Percentiles rank a stretch among this genome's conserved stretches.
These are phyloP conservation scores for Phoxinus dragarum DNA, from an alignment of 2,797 vertebrate genomes.

Conservation along the genomic window DNA sequence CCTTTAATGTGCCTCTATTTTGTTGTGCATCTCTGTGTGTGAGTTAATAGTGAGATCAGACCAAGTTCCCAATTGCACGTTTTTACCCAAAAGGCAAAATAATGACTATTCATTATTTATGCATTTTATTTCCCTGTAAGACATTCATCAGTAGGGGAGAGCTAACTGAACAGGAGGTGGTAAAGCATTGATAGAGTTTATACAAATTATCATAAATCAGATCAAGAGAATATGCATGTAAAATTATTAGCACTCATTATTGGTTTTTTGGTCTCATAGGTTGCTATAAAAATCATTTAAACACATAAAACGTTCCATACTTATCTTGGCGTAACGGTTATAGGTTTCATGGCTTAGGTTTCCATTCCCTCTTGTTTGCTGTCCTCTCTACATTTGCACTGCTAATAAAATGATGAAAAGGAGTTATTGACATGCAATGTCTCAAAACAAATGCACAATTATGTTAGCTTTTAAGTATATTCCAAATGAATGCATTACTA, in stretches of 20 bases:
- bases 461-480: not conserved
- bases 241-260: constrained; percentile 2
- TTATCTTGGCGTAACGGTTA: not conserved
- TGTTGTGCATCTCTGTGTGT: constrained; percentile 36
- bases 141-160: constrained; percentile 37
- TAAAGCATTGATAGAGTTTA: constrained; percentile 19
- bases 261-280: not conserved
- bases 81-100: constrained; percentile 43
- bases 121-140: constrained; percentile 34
- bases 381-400: not conserved
- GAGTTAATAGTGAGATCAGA: constrained; percentile 47
- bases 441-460: constrained; percentile 5
- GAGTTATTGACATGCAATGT: not conserved
- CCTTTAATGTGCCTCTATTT: constrained; percentile 46
- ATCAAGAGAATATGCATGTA: not conserved
- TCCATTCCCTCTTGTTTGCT: not conserved
- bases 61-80: constrained; percentile 24
- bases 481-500: not conserved
- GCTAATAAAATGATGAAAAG: constrained; percentile 13
- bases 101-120: constrained; percentile 41
- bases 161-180: constrained; percentile 40
- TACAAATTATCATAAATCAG: not conserved
- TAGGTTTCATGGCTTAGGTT: not conserved
- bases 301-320: not conserved
- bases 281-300: not conserved